Percentiles rank a stretch among this genome's conserved stretches.
These are phyloP conservation scores for Hemibagrus wyckioides DNA, from an alignment of 2,113 vertebrate species.

Conservation along the genomic window DNA sequence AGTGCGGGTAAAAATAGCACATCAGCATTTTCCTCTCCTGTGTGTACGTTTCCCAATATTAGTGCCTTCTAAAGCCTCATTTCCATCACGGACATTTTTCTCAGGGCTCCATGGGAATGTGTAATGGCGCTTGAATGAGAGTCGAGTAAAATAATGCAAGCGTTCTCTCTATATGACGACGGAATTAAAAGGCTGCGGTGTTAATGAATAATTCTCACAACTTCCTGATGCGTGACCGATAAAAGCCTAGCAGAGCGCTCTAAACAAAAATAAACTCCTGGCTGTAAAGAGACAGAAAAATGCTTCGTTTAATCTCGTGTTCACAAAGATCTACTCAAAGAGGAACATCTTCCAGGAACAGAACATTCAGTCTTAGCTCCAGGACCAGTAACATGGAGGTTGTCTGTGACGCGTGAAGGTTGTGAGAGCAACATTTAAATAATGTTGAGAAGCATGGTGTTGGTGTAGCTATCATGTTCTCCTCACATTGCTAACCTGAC, in stretches of 20 bases:
- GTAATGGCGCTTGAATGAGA: conserved; percentile 6
- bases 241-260: not conserved
- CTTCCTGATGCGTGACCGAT: not conserved
- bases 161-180: not conserved
- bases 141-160: not conserved
- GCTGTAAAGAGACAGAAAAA: not conserved
- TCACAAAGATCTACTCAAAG: not conserved
- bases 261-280: not conserved
- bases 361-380: not conserved
- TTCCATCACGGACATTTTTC: not conserved
- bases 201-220: not conserved
- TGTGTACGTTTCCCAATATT: not conserved
- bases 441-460: not conserved
- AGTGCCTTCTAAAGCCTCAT: not conserved
- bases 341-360: too few relatives aligned
- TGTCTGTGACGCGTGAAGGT: not conserved
- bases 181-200: not conserved
- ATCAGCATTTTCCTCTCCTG: not conserved
- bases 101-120: not conserved
- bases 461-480: not conserved
- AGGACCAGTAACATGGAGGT: not conserved
- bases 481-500: too few relatives aligned
- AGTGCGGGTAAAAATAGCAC: conserved; percentile 17
- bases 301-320: not conserved
- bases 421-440: not conserved